Percentiles rank a stretch among this genome's conserved stretches.
These are phyloP conservation scores for Panagrolaimus sp. DNA, from an alignment of 1,140 invertebrate species.

Conservation along the genomic window DNA sequence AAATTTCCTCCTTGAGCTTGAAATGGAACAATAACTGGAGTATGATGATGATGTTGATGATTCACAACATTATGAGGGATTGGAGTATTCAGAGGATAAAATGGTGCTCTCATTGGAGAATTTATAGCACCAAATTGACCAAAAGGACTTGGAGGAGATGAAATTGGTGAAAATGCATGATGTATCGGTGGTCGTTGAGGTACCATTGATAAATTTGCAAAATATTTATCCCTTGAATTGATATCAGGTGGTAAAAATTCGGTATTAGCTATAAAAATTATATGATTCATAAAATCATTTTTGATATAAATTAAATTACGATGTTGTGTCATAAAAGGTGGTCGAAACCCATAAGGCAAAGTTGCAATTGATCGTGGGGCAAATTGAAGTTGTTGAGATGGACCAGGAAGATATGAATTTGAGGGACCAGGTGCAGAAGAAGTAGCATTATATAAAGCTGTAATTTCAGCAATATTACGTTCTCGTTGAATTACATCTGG, in stretches of 20 bases:
- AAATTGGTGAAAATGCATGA: background rate
- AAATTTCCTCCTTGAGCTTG: background rate
- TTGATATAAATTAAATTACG: background rate
- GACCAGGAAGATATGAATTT: slow-evolving; percentile 14
- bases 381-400: slow-evolving; percentile 16
- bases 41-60: background rate
- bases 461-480: slow-evolving; percentile 37
- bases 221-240: too few species aligned
- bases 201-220: too few species aligned
- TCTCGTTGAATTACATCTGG: slow-evolving; percentile 29
- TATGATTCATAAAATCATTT: slow-evolving; percentile 14
- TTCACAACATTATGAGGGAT: too few species aligned
- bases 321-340: background rate
- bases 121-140: background rate
- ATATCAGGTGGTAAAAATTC: too few species aligned
- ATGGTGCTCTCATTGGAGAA: background rate
- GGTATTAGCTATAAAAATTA: slow-evolving; percentile 9
- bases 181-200: background rate
- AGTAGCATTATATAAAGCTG: background rate
- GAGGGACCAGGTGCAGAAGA: background rate
- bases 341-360: slow-evolving; percentile 12
- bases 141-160: background rate
- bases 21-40: background rate
- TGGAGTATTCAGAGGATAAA: background rate
- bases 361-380: background rate